Evolutionary conservation across 2,113 vertebrate genomes (phyloP).

Genomic region (Dromaius novaehollandiae): DNA sequence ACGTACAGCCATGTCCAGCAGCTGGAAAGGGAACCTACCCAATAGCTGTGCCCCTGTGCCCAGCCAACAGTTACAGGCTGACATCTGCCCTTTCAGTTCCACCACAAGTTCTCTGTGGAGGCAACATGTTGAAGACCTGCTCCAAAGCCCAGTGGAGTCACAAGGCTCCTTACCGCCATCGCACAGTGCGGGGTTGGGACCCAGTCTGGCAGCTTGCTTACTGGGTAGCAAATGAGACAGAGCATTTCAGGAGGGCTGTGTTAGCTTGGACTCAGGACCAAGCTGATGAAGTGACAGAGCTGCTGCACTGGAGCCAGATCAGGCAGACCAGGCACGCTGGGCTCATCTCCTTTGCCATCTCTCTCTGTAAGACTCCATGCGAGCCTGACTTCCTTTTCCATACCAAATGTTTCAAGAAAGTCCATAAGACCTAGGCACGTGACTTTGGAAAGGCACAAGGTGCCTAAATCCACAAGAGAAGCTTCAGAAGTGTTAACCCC

Average conservation of each 20-base stretch:
- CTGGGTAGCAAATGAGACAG: neutral
- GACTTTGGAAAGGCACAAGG: neutral
- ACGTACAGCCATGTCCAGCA: neutral
- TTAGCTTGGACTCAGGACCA: neutral
- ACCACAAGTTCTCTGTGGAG: neutral
- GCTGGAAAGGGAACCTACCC: neutral
- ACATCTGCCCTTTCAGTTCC: neutral
- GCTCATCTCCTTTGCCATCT: neutral
- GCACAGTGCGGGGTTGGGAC: neutral
- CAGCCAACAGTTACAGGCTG: neutral
- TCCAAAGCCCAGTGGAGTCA: neutral
- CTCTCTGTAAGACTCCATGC: neutral
- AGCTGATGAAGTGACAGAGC: neutral
- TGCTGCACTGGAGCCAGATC: neutral
- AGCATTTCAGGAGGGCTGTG: neutral
- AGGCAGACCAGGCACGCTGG: neutral
- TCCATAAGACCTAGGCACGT: neutral
- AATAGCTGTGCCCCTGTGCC: accelerated
- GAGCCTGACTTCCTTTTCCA: neutral
- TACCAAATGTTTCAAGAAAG: accelerated
- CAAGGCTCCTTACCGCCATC: neutral
- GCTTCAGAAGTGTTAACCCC: accelerated
- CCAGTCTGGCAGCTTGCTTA: neutral
- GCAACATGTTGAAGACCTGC: neutral
- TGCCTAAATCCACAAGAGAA: neutral